phyloP scores from a whole-genome alignment of 2,888 invertebrate species.

The Melanostoma mellinum region DNA sequence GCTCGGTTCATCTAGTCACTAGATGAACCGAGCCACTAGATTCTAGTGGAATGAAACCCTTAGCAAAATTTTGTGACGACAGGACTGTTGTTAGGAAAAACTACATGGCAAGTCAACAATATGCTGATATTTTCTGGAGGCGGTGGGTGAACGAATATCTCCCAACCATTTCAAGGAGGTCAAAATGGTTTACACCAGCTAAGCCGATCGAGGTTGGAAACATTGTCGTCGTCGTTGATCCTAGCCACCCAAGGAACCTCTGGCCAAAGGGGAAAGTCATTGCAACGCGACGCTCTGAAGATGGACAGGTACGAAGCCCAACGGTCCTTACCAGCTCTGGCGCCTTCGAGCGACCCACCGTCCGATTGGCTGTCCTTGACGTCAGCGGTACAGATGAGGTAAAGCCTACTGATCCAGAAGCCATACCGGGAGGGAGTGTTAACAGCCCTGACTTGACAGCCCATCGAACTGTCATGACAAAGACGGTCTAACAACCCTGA shows the following conservation, averaged over 20 bases:
- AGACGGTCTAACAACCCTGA: too few species aligned
- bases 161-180: slow-evolving; percentile 11
- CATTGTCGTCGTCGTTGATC: too few species aligned
- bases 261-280: slow-evolving; percentile 32
- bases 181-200: neutral
- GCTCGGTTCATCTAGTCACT: slow-evolving; percentile 39
- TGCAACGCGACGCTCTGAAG: slow-evolving; percentile 3
- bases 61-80: slow-evolving; percentile 11
- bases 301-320: slow-evolving; percentile 29
- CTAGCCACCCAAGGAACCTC: too few species aligned
- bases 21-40: too few species aligned
- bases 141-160: slow-evolving; percentile 54
- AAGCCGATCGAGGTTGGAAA: too few species aligned
- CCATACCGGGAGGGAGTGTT: slow-evolving; percentile 8
- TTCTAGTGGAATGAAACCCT: slow-evolving; percentile 41
- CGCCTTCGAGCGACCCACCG: slow-evolving; percentile 14
- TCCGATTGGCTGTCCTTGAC: slow-evolving; percentile 48
- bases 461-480: too few species aligned
- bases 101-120: slow-evolving; percentile 32
- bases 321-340: too few species aligned
- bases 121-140: slow-evolving; percentile 53
- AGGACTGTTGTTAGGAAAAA: too few species aligned
- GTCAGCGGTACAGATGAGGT: slow-evolving; percentile 32
- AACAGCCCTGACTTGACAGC: too few species aligned
- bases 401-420: slow-evolving; percentile 27